Base-by-base conservation (phyloP, 2,888 invertebrate genomes). In the Temnothorax rugatulus region DNA sequence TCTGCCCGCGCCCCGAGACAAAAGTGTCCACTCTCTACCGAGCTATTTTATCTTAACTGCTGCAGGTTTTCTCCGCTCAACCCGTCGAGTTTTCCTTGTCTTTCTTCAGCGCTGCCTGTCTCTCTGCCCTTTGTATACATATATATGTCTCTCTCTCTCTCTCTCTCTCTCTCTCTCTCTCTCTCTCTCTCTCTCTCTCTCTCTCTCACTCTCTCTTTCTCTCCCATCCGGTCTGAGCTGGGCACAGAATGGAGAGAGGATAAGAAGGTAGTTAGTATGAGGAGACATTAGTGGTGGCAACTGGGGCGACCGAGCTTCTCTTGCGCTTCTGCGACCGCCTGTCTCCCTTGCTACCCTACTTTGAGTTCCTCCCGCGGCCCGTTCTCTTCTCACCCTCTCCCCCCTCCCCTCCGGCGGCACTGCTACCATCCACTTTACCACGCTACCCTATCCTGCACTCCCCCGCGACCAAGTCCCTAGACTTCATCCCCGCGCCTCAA, bases 261-360 rank as follows among this genome's bases (percentile, higher is more conserved):
- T 93, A 92, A 93, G 92, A 91, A 92, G 90, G 91, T 92, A 92
- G 92, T 91, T 93, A 92, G 92, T 92, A 92, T 89, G 92, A 92
- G 91, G 88, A 90, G 91, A 92, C 91, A 93, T 93, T 93, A 92
- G 93, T 87, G 90, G 89, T 86, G 89, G 92, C 88, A 92, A 93
- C 91, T 92, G 88, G 91, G 90, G 86, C 89, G 90, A 85, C 88
- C 86, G 84, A 91, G 90, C 88, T 90, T 84, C 85, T 87, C 87
- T 79, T 61, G 71, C 83, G 83, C 85, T 85, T 85, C 86, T 73
- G 59, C 79, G 71, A 79, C 59, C 79, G 79, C 84, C 76, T 82
- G 84, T 84, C 84, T 83, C 79, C 87, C 79, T 83, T 77, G 59
- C 79, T 81, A 81, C 47, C 79, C 79, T 81, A 73, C 79, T 81